Evolutionary conservation across 2,113 vertebrate species (phyloP).

Genomic region (Toxotes chatareus): DNA sequence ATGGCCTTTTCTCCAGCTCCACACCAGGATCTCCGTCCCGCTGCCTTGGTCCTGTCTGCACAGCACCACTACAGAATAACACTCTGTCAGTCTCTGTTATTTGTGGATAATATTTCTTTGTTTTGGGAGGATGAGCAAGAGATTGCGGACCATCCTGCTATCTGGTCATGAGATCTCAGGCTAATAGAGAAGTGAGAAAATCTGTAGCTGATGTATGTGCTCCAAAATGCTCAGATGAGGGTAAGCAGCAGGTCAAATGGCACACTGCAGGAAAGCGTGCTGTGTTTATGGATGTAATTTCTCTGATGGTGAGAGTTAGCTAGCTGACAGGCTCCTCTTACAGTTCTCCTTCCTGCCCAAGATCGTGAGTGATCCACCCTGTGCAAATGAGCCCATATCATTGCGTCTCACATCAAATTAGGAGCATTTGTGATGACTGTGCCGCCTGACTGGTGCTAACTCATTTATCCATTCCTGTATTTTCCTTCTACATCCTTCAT

Average conservation of each 20-base stretch:
- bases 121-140: conserved; percentile 64
- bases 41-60: conserved; percentile 41
- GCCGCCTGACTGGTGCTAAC: conserved; percentile 34
- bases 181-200: conserved; percentile 62
- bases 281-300: conserved; percentile 69
- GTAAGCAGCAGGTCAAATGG: conserved; percentile 57
- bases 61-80: conserved; percentile 55
- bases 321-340: conserved; percentile 48
- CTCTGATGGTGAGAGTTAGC: conserved; percentile 50
- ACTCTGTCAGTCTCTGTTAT: conserved; percentile 36
- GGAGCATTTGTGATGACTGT: conserved; percentile 26
- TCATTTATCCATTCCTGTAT: conserved; percentile 29
- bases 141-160: conserved; percentile 28
- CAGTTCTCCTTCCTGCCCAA: conserved; percentile 20
- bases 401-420: conserved; percentile 53
- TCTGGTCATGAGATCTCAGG: conserved; percentile 57
- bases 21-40: conserved; percentile 38
- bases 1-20: conserved; percentile 22
- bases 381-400: conserved; percentile 45
- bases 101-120: conserved; percentile 58
- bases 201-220: conserved; percentile 59
- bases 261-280: conserved; percentile 53
- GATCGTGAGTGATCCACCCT: conserved; percentile 36
- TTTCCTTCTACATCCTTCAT: background rate
- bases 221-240: conserved; percentile 35